phyloP scores from a whole-genome alignment of 2,113 vertebrate species.

The Phocoena sinus region DNA sequence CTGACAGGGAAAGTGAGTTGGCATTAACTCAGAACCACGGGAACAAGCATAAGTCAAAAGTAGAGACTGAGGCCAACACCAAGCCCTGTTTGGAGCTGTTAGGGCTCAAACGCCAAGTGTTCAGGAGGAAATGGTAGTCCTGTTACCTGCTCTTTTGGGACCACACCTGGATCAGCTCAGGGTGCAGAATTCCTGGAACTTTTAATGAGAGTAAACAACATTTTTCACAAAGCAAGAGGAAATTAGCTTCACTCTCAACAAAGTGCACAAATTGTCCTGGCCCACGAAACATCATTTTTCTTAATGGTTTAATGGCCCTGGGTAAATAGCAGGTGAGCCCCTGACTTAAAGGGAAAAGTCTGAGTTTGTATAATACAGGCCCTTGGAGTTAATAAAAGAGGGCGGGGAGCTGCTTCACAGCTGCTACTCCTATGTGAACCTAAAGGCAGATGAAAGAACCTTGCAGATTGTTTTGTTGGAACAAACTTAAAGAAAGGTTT shows the following conservation, averaged over 20 bases:
- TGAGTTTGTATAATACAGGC: neutral
- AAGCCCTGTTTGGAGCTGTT: neutral
- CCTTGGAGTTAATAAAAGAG: neutral
- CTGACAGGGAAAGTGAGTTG: neutral
- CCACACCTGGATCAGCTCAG: neutral
- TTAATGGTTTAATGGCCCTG: slow-evolving; percentile 63
- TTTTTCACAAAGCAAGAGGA: slow-evolving; percentile 22
- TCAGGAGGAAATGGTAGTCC: neutral
- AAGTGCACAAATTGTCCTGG: slow-evolving; percentile 12
- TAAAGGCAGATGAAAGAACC: neutral
- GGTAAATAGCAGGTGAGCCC: slow-evolving; percentile 9
- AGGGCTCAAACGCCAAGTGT: neutral
- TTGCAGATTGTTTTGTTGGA: neutral
- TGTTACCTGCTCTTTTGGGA: neutral
- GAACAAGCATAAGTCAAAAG: neutral
- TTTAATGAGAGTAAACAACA: neutral
- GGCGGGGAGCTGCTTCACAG: neutral
- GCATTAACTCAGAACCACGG: neutral
- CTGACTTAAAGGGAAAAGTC: slow-evolving; percentile 25
- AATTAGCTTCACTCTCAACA: slow-evolving; percentile 6
- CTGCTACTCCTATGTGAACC: neutral
- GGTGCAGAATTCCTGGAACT: slow-evolving; percentile 15
- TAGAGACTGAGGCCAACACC: accelerated
- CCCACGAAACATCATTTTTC: neutral
- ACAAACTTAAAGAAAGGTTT: neutral